A percentile compares a stretch with the other conserved stretches of the same genome.
Conservation (phyloP, 2,113 vertebrate genomes). For the Sprattus sprattus region DNA sequence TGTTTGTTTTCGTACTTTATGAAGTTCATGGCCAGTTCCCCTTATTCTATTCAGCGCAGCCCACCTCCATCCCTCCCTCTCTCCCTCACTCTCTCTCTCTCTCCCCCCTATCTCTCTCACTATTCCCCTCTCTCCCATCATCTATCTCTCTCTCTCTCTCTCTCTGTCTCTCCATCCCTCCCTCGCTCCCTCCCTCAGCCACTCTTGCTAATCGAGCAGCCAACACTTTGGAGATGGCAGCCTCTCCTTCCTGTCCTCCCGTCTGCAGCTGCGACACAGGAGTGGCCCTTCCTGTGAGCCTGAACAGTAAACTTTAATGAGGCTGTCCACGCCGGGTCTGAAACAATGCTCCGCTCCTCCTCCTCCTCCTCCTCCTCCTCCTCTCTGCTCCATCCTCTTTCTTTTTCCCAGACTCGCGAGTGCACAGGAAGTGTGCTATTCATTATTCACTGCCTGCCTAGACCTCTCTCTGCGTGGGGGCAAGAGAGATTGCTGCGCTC, state of each 20-base stretch:
- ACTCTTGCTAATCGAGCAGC: neutral
- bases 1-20: neutral
- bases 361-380: slow-evolving; percentile 25
- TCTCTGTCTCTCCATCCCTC: neutral
- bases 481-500: slow-evolving; percentile 35
- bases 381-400: neutral
- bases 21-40: neutral
- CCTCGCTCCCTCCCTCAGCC: neutral
- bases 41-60: neutral
- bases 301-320: slow-evolving; percentile 55
- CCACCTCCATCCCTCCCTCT: neutral
- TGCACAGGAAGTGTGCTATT: slow-evolving; percentile 65
- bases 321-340: slow-evolving; percentile 48
- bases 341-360: slow-evolving; percentile 58
- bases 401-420: slow-evolving; percentile 46
- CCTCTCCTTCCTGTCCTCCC: neutral
- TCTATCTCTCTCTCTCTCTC: too few species aligned
- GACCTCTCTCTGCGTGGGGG: slow-evolving; percentile 34
- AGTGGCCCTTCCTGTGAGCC: slow-evolving; percentile 28
- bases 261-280: slow-evolving; percentile 7
- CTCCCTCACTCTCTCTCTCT: too few species aligned
- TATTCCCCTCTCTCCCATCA: too few species aligned
- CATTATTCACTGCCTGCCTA: slow-evolving; percentile 47
- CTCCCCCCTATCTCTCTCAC: neutral
- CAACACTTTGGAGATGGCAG: slow-evolving; percentile 3